Conservation (phyloP, 2,113 vertebrate genomes). For the Carassius auratus region DNA sequence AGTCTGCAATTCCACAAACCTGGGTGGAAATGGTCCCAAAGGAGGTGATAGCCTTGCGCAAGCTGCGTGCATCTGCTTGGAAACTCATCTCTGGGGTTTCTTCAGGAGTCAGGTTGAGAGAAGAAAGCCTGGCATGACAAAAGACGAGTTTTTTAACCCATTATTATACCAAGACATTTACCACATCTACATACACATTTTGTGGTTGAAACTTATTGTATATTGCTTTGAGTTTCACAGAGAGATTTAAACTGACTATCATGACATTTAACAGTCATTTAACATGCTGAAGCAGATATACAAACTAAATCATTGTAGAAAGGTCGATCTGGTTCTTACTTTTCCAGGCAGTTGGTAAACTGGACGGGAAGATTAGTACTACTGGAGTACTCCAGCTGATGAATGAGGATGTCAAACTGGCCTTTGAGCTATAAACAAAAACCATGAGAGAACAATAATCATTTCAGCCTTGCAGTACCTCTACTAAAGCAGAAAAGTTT, state of each 20-base stretch:
- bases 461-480: background rate
- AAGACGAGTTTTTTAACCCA: background rate
- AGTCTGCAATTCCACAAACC: constrained; percentile 68
- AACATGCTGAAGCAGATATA: background rate
- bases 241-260: background rate
- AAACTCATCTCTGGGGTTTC: constrained; percentile 89
- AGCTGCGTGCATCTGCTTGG: constrained; percentile 82
- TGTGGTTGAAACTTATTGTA: no score
- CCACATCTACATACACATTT: background rate
- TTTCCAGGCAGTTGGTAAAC: constrained; percentile 88
- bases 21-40: constrained; percentile 86
- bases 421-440: constrained; percentile 77
- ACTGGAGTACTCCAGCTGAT: constrained; percentile 84
- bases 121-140: constrained; percentile 77
- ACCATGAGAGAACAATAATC: background rate
- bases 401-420: constrained; percentile 88
- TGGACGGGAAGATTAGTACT: constrained; percentile 84
- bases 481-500: background rate
- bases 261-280: constrained; percentile 39
- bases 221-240: background rate
- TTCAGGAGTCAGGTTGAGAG: constrained; percentile 88
- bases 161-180: background rate
- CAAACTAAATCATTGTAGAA: background rate
- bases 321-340: constrained; percentile 62
- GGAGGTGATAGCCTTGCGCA: constrained; percentile 90